Evolutionary conservation across 2,888 invertebrate genomes (phyloP).

Genomic region (Aphidius colemani): DNA sequence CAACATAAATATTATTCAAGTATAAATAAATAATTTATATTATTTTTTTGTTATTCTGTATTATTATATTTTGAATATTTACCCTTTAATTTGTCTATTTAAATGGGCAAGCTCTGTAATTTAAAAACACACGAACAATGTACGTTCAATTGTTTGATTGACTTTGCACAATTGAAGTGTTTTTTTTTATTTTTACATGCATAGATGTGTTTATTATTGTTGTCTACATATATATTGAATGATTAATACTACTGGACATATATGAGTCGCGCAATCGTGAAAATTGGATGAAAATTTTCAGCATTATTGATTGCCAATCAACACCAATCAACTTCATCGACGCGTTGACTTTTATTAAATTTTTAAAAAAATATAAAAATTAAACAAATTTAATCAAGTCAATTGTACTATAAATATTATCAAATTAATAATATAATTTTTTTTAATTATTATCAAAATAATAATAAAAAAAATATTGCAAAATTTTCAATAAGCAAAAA

Average conservation of each 20-base stretch:
- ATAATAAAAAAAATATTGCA: too few relatives aligned
- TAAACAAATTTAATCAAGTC: not conserved
- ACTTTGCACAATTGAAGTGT: conserved; percentile 14
- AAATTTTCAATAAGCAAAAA: too few relatives aligned
- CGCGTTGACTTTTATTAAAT: not conserved
- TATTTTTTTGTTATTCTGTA: too few relatives aligned
- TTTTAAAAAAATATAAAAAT: not conserved
- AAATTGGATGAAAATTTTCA: conserved; percentile 22
- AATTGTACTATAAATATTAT: too few relatives aligned
- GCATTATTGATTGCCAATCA: conserved; percentile 32
- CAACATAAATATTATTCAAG: too few relatives aligned
- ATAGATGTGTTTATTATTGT: conserved; percentile 14
- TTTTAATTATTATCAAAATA: too few relatives aligned
- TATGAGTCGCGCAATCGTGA: conserved; percentile 29
- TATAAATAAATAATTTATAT: too few relatives aligned
- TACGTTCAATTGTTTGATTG: conserved; percentile 22
- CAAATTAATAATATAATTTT: too few relatives aligned
- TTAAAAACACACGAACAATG: conserved; percentile 5
- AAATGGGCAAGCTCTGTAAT: conserved; percentile 6
- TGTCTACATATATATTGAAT: conserved; percentile 3
- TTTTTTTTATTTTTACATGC: not conserved
- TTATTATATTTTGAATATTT: not conserved
- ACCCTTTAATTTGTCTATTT: not conserved
- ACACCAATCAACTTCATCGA: not conserved
- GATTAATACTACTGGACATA: conserved; percentile 4